Evolutionary conservation across 2,113 vertebrate genomes (phyloP), one percentile per base, ranked within the genome.

Genomic region (Lagopus leucura): DNA sequence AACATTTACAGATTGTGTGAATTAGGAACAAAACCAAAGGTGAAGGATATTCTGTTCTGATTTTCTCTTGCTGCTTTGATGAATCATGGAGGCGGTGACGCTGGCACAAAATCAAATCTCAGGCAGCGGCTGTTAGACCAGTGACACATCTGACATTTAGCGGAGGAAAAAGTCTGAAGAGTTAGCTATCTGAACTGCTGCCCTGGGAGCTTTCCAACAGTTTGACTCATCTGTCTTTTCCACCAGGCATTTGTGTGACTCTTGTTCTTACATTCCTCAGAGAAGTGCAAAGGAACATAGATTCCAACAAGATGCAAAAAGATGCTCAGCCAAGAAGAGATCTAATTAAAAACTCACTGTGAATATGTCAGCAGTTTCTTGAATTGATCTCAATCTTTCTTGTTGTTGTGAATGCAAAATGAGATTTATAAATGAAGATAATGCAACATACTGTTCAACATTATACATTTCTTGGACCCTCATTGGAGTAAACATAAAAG

Each of bases 341-440:
- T 40, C 60, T 17, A 82, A 19, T 81, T 90, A 88, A 88, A 85
- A 88, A 38, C 60, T 90, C 6, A 70, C 98, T 97, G 95, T 75
- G 97, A 94, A 78, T 98, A 82, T 89, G 82, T 98, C 97, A 95
- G 97, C 27, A 6, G 96, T 97, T 95, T 96, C 97, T 94, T 97
- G 95, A 72, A 96, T 97, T 45, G 95, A 94, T 96, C 21, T 82
- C 94, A 93, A 15, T 97, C 97, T 92, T 94, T 98, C 96, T 95
- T 98, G 94, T 94, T 97, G 88, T 98, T 97, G 85, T 97, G 97
- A 4, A 82, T 89, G 65, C 97, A 97, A 6, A 97, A 97, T 57
- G 97, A 66, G 87, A 98, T 96, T 93, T 98, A 97, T 48, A 98
- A 97, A 73, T 97, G 95, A 94, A 98, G 97, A 90, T 97, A 98